phyloP scores from a whole-genome alignment of 2,888 invertebrate genomes.

The Drosophila diplacantha region DNA sequence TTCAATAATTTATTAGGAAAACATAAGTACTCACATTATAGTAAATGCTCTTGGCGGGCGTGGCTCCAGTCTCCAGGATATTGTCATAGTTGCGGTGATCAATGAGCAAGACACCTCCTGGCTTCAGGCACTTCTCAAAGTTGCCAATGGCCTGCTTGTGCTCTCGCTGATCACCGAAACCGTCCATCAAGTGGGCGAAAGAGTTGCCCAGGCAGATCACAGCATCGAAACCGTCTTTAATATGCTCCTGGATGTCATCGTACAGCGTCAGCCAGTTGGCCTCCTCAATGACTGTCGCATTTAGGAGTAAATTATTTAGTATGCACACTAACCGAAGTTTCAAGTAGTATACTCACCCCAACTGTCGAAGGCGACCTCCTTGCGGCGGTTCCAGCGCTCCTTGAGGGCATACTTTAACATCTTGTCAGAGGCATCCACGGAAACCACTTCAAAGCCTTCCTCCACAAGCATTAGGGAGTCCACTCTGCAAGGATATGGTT shows the following conservation, averaged over 20 bases:
- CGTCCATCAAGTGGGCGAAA: slow-evolving; percentile 92
- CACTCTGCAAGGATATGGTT: slow-evolving; percentile 80
- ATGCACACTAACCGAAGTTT: not conserved
- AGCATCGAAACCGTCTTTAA: slow-evolving; percentile 87
- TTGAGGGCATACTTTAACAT: slow-evolving; percentile 94
- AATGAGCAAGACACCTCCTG: slow-evolving; percentile 89
- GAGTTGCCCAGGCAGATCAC: slow-evolving; percentile 94
- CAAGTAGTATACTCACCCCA: slow-evolving; percentile 83
- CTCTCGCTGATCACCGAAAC: slow-evolving; percentile 86
- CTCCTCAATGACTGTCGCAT: slow-evolving; percentile 88
- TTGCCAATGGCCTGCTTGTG: slow-evolving; percentile 88
- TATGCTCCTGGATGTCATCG: slow-evolving; percentile 83
- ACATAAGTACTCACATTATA: slow-evolving; percentile 85
- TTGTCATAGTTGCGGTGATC: slow-evolving; percentile 94
- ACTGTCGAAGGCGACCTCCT: slow-evolving; percentile 86
- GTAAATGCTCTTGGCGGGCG: slow-evolving; percentile 90
- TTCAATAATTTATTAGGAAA: too few relatives aligned
- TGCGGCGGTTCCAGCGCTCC: slow-evolving; percentile 89
- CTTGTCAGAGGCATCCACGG: slow-evolving; percentile 94
- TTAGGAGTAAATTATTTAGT: not conserved
- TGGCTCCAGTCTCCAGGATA: slow-evolving; percentile 86
- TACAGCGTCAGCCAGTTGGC: slow-evolving; percentile 92
- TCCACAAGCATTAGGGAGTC: slow-evolving; percentile 93
- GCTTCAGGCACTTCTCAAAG: slow-evolving; percentile 89
- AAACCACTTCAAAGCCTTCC: slow-evolving; percentile 91